Percentiles rank a stretch among this genome's conserved stretches.
Evolutionary conservation across 2,888 invertebrate genomes (phyloP).

Genomic region (Scaptomyza flava): DNA sequence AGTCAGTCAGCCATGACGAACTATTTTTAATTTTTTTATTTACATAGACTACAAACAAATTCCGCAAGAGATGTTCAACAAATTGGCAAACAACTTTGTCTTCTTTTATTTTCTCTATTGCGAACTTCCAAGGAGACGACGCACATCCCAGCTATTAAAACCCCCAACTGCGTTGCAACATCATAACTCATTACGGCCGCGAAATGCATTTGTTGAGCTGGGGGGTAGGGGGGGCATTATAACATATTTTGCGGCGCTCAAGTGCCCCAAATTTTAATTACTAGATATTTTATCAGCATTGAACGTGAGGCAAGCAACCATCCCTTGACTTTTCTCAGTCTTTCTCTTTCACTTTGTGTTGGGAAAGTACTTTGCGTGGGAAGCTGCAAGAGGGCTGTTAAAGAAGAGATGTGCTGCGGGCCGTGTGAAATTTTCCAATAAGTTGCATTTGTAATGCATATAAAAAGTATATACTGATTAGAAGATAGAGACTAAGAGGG

Average conservation of each 20-base stretch:
- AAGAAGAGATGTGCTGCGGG: constrained; percentile 46
- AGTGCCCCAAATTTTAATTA: constrained; percentile 67
- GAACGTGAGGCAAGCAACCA: constrained; percentile 23
- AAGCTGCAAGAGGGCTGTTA: constrained; percentile 55
- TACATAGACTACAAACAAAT: not conserved
- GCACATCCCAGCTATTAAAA: not conserved
- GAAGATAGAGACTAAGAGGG: not conserved
- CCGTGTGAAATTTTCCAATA: constrained; percentile 76
- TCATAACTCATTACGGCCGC: constrained; percentile 45
- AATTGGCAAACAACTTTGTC: constrained; percentile 22
- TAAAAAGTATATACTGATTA: constrained; percentile 16
- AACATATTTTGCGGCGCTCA: constrained; percentile 34
- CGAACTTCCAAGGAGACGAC: not conserved
- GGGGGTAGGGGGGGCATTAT: not conserved
- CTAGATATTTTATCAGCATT: constrained; percentile 51
- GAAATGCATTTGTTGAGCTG: constrained; percentile 22
- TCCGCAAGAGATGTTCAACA: constrained; percentile 2
- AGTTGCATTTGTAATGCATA: constrained; percentile 60
- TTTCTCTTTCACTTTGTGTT: not conserved
- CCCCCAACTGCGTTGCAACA: constrained; percentile 9
- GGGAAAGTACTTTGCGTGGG: constrained; percentile 58
- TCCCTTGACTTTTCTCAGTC: not conserved
- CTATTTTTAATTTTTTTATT: not conserved
- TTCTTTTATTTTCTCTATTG: not conserved
- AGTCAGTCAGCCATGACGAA: constrained; percentile 4